phyloP scores from a whole-genome alignment of 2,113 vertebrate species.

The Nibea coibor region DNA sequence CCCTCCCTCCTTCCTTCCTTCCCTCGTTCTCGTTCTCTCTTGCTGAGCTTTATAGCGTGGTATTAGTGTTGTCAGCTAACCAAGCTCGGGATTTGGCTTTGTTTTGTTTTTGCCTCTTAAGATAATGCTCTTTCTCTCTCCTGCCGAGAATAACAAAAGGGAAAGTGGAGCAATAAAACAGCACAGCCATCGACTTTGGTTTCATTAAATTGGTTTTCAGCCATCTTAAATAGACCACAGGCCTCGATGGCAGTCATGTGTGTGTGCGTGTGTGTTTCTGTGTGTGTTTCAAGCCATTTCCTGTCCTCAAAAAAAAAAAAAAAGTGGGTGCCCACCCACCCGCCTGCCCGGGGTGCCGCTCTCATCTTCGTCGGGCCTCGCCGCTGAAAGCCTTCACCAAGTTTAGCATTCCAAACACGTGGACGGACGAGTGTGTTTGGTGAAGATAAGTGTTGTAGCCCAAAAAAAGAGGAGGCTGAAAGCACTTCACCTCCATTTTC shows the following conservation, averaged over 20 bases:
- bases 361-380: conserved; percentile 24
- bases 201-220: conserved; percentile 69
- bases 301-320: conserved; percentile 28
- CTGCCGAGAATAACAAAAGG: conserved; percentile 69
- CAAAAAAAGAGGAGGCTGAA: conserved; percentile 13
- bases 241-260: conserved; percentile 44
- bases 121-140: conserved; percentile 70
- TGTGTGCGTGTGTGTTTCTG: conserved; percentile 31
- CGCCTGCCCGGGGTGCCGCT: not conserved
- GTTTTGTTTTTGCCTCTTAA: conserved; percentile 68
- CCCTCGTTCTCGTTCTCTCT: conserved; percentile 32
- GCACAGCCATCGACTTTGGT: conserved; percentile 60
- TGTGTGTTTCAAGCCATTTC: conserved; percentile 13
- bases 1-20: conserved; percentile 10
- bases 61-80: conserved; percentile 75
- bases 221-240: conserved; percentile 69
- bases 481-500: conserved; percentile 41
- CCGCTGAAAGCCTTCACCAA: not conserved
- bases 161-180: conserved; percentile 68
- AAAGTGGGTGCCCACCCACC: not conserved
- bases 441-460: conserved; percentile 54
- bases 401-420: conserved; percentile 41
- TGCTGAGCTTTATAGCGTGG: conserved; percentile 64
- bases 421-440: conserved; percentile 42
- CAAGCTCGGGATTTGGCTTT: conserved; percentile 72